Evolutionary conservation across 2,888 invertebrate species (phyloP), one percentile per base, ranked within the genome.

Genomic region (Hermodice carunculata): DNA sequence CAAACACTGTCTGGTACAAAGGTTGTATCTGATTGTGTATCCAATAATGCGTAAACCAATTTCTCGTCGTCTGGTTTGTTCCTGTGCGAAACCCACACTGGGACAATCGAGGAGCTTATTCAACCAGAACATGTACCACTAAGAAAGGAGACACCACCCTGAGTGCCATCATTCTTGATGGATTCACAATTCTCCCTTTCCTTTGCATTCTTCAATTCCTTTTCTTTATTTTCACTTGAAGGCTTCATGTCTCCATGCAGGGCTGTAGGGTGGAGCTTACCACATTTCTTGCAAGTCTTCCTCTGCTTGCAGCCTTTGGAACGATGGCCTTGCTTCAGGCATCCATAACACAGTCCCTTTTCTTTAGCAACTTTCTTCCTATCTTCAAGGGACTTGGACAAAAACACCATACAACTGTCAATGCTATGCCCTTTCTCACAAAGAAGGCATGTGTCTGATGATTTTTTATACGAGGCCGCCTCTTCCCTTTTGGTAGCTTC

Each of bases 11-110:
- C 63, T 2, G 64, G 28, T n/a, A 71, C 29, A 24, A 53, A 31
- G 4, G 70, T 69, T n/a, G n/a, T 69, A 48, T 76, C 72, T 17
- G 63, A 61, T 32, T 71, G 69, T 14, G 71, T 64, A 52, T 76
- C 76, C 1, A 76, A 40, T 17, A 76, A 31, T 1, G 71, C 73
- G 61, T 76, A 76, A 0, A 74, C 65, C 3, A 74, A 37, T 17
- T n/a, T 19, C 60, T 74, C 75, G 24, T 31, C 32, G 6, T 62
- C 44, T 29, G 70, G 73, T 17, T 56, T 51, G 5, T 53, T 32
- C 6, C 34, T 19, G 48, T 51, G 56, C 4, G 68, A 67, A 4
- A 74, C 31, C 51, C 61, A 71, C 5, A 73, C 73, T 17, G 73
- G 73, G 0, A 76, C 54, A 51, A 76, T 66, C 64, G 62, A 57